Conservation (phyloP, 1,140 invertebrate genomes). For the Drosophila kanapiae region DNA sequence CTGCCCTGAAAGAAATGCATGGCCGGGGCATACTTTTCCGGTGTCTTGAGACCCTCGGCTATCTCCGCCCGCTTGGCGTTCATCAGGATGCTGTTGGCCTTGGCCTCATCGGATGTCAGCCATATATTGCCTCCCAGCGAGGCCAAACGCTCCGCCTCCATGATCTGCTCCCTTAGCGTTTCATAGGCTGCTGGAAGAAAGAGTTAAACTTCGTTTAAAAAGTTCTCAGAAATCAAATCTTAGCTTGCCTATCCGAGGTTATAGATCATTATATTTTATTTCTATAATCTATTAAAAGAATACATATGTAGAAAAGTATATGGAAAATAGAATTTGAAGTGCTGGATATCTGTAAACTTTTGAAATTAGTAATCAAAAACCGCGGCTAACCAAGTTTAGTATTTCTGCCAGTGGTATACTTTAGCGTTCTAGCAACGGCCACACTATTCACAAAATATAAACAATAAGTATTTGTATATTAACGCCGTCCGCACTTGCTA, state of each 20-base stretch:
- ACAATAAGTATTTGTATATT: neutral
- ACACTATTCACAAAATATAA: slow-evolving; percentile 6
- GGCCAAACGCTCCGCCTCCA: slow-evolving; percentile 70
- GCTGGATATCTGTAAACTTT: neutral
- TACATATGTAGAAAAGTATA: no score
- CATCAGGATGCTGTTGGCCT: slow-evolving; percentile 81
- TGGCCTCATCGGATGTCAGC: slow-evolving; percentile 76
- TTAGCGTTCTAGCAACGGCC: neutral
- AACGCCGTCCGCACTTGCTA: no score
- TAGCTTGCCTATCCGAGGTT: no score
- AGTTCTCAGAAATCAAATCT: neutral
- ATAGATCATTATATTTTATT: no score
- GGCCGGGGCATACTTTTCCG: slow-evolving; percentile 86
- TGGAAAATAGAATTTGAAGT: neutral
- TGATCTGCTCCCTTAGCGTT: slow-evolving; percentile 73
- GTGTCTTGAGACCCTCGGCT: slow-evolving; percentile 73
- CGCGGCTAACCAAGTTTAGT: neutral
- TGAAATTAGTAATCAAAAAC: neutral
- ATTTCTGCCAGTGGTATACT: neutral
- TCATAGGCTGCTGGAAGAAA: slow-evolving; percentile 61
- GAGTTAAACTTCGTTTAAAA: neutral
- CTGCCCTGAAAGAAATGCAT: slow-evolving; percentile 89
- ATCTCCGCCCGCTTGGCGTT: slow-evolving; percentile 80
- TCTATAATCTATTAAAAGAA: no score
- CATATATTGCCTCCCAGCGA: slow-evolving; percentile 75